These are phyloP conservation scores for Hypomecis punctinalis DNA, from an alignment of 2,888 invertebrate genomes.

Conservation along the genomic window DNA sequence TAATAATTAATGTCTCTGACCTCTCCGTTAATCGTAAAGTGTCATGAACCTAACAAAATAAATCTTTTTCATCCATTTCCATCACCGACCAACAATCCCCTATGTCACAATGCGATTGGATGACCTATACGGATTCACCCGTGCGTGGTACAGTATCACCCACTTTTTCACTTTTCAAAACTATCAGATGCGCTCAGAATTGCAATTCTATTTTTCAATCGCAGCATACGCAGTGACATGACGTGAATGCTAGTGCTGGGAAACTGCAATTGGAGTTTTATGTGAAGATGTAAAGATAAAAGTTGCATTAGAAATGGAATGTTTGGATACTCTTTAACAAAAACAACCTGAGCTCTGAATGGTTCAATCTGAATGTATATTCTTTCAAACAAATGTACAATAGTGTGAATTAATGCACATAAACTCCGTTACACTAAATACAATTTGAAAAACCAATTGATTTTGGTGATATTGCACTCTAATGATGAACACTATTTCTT, in stretches of 20 bases:
- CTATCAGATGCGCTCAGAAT: slow-evolving; percentile 17
- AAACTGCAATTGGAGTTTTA: neutral
- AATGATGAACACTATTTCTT: no score
- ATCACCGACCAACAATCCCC: no score
- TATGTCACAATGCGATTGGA: neutral
- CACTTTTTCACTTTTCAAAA: slow-evolving; percentile 14
- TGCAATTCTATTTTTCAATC: slow-evolving; percentile 38
- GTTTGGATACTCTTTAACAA: neutral
- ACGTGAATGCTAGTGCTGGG: slow-evolving; percentile 6
- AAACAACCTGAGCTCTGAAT: neutral
- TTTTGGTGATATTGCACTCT: no score
- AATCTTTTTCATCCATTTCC: no score
- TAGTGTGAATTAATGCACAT: no score
- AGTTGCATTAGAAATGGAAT: neutral
- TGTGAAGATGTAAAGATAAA: neutral
- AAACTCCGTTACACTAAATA: no score
- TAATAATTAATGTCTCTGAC: no score
- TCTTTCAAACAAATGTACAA: no score
- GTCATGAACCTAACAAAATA: no score
- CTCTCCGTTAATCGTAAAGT: no score
- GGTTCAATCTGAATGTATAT: neutral
- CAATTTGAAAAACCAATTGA: no score
- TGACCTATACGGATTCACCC: neutral
- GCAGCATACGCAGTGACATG: slow-evolving; percentile 19
- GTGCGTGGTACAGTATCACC: neutral